A percentile compares a stretch with the other conserved stretches of the same genome.
Conservation (phyloP, 2,888 invertebrate species). For the Venusia cambrica region DNA sequence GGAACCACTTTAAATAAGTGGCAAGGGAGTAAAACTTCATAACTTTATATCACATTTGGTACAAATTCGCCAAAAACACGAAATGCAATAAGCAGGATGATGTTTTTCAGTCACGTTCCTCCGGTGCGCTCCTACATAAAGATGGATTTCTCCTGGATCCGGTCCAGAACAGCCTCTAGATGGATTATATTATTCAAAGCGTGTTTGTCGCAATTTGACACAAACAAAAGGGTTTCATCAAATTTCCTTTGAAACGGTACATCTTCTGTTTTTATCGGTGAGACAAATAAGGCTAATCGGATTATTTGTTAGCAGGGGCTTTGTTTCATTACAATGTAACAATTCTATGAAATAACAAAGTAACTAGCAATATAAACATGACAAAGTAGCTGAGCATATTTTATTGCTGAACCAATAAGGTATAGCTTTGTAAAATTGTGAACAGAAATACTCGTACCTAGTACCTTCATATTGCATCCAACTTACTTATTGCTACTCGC, state of each 20-base stretch:
- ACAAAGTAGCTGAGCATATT: too few relatives aligned
- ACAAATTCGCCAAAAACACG: slow-evolving; percentile 20
- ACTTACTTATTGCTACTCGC: too few relatives aligned
- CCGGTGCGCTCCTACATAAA: slow-evolving; percentile 35
- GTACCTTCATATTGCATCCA: too few relatives aligned
- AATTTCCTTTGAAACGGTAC: slow-evolving; percentile 21
- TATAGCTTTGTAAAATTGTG: too few relatives aligned
- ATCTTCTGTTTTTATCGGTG: slow-evolving; percentile 12
- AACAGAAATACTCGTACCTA: too few relatives aligned
- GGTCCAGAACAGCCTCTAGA: slow-evolving; percentile 37
- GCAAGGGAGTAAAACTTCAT: slow-evolving; percentile 7
- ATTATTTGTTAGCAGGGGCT: slow-evolving; percentile 5
- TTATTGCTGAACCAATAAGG: too few relatives aligned
- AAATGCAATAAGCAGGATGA: slow-evolving; percentile 29
- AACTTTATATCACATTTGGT: slow-evolving; percentile 24
- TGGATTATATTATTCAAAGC: slow-evolving; percentile 48
- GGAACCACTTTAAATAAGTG: not conserved
- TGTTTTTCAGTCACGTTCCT: slow-evolving; percentile 38
- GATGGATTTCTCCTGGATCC: slow-evolving; percentile 42
- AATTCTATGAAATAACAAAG: too few relatives aligned
- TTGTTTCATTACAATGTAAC: not conserved
- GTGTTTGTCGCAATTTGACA: slow-evolving; percentile 32
- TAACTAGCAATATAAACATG: too few relatives aligned
- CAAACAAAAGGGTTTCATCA: slow-evolving; percentile 36
- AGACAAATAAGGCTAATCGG: slow-evolving; percentile 9